Evolutionary conservation across 2,888 invertebrate genomes (phyloP).

Genomic region (Lithodes maja): DNA sequence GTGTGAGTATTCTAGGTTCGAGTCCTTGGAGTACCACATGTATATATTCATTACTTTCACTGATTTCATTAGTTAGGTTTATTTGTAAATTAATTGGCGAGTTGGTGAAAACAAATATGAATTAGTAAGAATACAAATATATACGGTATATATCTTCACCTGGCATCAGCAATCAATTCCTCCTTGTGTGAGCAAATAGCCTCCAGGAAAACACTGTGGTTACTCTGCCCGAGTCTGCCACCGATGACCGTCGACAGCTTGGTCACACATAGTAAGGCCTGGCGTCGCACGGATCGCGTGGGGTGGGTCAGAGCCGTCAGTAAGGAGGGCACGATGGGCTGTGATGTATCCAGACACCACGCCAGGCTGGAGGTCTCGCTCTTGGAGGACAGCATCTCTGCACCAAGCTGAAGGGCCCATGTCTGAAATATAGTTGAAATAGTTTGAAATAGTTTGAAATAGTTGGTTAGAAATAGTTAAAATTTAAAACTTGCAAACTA

Average conservation of each 20-base stretch:
- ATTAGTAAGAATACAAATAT: too few species aligned
- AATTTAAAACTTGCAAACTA: background rate
- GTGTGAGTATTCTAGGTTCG: too few species aligned
- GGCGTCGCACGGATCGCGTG: conserved; percentile 11
- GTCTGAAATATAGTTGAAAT: conserved; percentile 18
- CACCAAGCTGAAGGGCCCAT: conserved; percentile 42
- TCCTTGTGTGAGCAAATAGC: conserved; percentile 13
- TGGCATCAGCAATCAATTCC: conserved; percentile 41
- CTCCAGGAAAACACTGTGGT: conserved; percentile 24
- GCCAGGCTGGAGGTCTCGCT: conserved; percentile 2
- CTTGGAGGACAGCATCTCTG: conserved; percentile 19
- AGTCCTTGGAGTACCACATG: too few species aligned
- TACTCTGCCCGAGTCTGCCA: conserved; percentile 19
- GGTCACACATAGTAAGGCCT: conserved; percentile 24
- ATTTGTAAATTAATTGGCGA: too few species aligned
- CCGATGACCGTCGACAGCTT: conserved; percentile 14
- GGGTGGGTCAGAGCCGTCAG: conserved; percentile 22
- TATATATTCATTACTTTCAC: too few species aligned
- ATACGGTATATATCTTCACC: background rate
- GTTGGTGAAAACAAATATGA: too few species aligned
- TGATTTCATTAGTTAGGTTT: too few species aligned
- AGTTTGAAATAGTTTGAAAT: background rate
- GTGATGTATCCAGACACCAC: conserved; percentile 35
- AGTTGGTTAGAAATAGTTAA: background rate
- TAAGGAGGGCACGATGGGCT: conserved; percentile 44